phyloP scores from a whole-genome alignment of 2,113 vertebrate genomes.

The Sus scrofa region T2T-Sscrofa CM000826.6:29828501-29829000 shows the following conservation, averaged over 20 bases:
- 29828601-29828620: background rate
- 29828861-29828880: background rate
- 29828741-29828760: background rate
- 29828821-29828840: background rate
- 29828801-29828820: background rate
- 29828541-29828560: background rate
- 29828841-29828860: background rate
- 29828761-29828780: background rate
- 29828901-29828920: background rate
- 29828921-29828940: background rate
- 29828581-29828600: background rate
- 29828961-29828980: background rate
- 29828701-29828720: background rate
- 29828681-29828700: background rate
- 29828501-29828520: background rate
- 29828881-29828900: background rate
- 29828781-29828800: background rate
- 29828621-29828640: background rate
- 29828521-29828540: constrained; percentile 23
- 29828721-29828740: background rate
- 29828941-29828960: background rate
- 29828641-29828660: background rate
- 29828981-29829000: background rate
- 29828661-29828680: background rate
- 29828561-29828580: background rate